phyloP scores from a whole-genome alignment of 92 coral and sea anemone species.

The Zoanthus gigantus region DNA sequence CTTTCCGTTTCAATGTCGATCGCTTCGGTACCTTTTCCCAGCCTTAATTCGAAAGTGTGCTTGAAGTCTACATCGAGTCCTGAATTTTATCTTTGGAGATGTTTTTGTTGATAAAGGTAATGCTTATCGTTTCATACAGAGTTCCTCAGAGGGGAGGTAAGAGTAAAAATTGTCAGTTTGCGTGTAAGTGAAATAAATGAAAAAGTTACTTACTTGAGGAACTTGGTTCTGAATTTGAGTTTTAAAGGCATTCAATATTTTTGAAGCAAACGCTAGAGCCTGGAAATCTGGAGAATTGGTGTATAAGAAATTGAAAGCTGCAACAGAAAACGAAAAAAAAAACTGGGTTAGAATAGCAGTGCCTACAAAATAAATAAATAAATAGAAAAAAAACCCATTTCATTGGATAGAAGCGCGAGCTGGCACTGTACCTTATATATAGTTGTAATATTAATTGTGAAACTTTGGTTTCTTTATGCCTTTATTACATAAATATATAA shows the following conservation, averaged over 20 bases:
- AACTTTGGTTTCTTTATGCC: too few species aligned
- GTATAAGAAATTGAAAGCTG: conserved; percentile 7
- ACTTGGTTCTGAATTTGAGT: not conserved
- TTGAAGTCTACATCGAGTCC: too few species aligned
- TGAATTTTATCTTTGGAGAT: too few species aligned
- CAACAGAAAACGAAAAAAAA: not conserved
- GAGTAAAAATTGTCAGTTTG: not conserved
- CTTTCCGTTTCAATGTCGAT: too few species aligned
- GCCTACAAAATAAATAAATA: not conserved
- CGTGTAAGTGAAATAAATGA: not conserved
- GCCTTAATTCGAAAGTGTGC: too few species aligned
- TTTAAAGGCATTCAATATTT: not conserved
- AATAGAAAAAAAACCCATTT: too few species aligned
- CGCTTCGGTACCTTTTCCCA: too few species aligned
- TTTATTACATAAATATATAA: too few species aligned
- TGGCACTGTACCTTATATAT: too few species aligned
- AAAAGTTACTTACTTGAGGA: not conserved
- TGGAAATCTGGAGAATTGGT: not conserved
- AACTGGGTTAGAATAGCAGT: not conserved
- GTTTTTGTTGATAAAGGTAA: too few species aligned
- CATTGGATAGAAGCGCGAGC: too few species aligned
- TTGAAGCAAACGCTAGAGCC: not conserved
- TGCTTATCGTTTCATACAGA: not conserved
- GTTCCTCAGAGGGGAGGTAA: not conserved
- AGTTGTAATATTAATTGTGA: too few species aligned